Evolutionary conservation across 2,888 invertebrate species (phyloP).

Genomic region (Microchrysa polita): DNA sequence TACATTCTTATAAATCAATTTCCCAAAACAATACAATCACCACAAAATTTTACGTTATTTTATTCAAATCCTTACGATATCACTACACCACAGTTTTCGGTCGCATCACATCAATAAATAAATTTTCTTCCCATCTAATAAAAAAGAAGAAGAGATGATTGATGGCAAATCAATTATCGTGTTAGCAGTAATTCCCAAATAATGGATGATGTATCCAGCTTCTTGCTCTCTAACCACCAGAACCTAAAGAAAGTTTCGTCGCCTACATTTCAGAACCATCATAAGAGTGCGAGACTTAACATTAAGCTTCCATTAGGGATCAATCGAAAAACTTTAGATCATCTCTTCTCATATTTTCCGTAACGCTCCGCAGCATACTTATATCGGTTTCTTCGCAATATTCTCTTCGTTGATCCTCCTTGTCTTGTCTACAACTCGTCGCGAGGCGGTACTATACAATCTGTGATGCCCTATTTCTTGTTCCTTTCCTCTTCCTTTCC

Average conservation of each 20-base stretch:
- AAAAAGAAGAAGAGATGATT: not conserved
- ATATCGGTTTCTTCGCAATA: too few species aligned
- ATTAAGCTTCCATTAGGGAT: slow-evolving; percentile 13
- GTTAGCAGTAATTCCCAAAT: slow-evolving; percentile 11
- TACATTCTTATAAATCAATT: too few species aligned
- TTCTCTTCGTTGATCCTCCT: not conserved
- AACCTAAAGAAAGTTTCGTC: not conserved
- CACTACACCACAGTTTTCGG: too few species aligned
- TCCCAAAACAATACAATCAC: too few species aligned
- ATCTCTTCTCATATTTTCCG: not conserved
- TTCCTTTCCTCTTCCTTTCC: too few species aligned
- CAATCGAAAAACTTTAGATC: slow-evolving; percentile 17
- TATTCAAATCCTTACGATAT: too few species aligned
- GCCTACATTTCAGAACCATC: not conserved
- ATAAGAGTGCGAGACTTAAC: not conserved
- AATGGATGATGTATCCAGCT: slow-evolving; percentile 13
- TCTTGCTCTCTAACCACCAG: not conserved
- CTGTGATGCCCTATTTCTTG: not conserved
- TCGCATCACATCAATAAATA: too few species aligned
- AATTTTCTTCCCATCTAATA: too few species aligned
- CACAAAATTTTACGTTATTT: too few species aligned
- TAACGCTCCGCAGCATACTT: not conserved
- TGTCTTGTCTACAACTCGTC: slow-evolving; percentile 4
- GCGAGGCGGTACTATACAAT: too few species aligned
- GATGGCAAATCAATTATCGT: slow-evolving; percentile 21